Evolutionary conservation across 1,140 invertebrate species (phyloP).

Genomic region (Aethina tumida): DNA sequence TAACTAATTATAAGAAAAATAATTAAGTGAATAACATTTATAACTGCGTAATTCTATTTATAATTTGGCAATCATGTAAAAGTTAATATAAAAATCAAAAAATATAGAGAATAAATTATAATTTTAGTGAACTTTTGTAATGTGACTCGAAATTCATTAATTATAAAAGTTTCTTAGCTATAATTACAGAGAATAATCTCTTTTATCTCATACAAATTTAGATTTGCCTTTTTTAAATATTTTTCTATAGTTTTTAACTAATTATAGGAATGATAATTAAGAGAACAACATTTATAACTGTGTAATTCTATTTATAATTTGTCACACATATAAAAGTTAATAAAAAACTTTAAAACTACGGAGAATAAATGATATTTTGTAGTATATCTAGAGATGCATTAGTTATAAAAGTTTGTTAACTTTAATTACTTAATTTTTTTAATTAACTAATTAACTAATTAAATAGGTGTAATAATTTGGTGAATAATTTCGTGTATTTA

Average conservation of each 20-base stretch:
- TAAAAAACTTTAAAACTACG: too few species aligned
- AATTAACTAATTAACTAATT: too few species aligned
- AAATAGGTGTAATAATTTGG: conserved; percentile 2
- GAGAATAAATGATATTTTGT: neutral
- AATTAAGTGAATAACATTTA: neutral
- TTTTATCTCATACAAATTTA: too few species aligned
- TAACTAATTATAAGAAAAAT: neutral
- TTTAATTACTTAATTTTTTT: neutral
- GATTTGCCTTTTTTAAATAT: neutral
- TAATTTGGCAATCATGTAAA: neutral
- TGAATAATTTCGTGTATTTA: neutral
- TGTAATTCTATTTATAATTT: too few species aligned
- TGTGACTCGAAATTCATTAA: neutral
- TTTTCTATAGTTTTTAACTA: too few species aligned
- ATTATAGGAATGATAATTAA: too few species aligned
- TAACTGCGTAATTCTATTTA: neutral
- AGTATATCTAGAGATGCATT: neutral
- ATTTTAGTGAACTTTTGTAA: neutral
- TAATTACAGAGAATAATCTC: too few species aligned
- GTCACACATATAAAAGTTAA: too few species aligned
- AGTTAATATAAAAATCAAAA: neutral
- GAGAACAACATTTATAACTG: neutral
- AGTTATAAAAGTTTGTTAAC: neutral
- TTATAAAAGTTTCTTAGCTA: conserved; percentile 3
- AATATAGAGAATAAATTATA: neutral